These are phyloP conservation scores for Pelodiscus sinensis DNA, from an alignment of 2,113 vertebrate genomes.

Conservation along the genomic window DNA sequence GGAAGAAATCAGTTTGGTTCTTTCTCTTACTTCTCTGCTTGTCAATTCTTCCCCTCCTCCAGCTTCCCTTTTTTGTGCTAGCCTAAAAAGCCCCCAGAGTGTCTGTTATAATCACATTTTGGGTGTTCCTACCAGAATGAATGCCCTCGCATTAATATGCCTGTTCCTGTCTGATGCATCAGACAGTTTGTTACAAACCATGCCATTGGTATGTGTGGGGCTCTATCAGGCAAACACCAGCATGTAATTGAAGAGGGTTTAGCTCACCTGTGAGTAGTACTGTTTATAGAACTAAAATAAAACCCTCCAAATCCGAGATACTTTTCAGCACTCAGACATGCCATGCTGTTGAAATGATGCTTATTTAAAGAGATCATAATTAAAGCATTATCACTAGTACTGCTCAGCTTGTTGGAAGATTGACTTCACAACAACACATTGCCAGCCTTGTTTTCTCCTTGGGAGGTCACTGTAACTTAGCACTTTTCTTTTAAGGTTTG, in stretches of 20 bases:
- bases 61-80: constrained; percentile 59
- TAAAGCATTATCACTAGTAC: constrained; percentile 20
- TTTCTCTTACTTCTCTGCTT: constrained; percentile 67
- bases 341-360: constrained; percentile 6
- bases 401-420: constrained; percentile 25
- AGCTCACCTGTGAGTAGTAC: constrained; percentile 52
- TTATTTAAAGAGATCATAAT: constrained; percentile 48
- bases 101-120: constrained; percentile 75
- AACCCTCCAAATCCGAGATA: neutral
- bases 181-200: constrained; percentile 68
- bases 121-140: constrained; percentile 69
- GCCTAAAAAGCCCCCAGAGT: constrained; percentile 71
- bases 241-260: constrained; percentile 68
- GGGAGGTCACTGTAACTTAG: constrained; percentile 75
- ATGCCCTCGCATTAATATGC: constrained; percentile 70
- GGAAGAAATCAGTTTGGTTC: constrained; percentile 62
- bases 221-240: constrained; percentile 49
- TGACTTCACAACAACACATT: constrained; percentile 12
- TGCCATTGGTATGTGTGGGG: constrained; percentile 65
- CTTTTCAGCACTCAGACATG: neutral
- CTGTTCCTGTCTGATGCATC: constrained; percentile 66
- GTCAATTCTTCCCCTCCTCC: constrained; percentile 64
- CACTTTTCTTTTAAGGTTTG: constrained; percentile 51
- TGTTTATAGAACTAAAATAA: neutral
- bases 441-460: constrained; percentile 73